A percentile compares a stretch with the other conserved stretches of the same genome.
Conservation (phyloP, 1,140 invertebrate genomes). For the Tetraneura akinire region DNA sequence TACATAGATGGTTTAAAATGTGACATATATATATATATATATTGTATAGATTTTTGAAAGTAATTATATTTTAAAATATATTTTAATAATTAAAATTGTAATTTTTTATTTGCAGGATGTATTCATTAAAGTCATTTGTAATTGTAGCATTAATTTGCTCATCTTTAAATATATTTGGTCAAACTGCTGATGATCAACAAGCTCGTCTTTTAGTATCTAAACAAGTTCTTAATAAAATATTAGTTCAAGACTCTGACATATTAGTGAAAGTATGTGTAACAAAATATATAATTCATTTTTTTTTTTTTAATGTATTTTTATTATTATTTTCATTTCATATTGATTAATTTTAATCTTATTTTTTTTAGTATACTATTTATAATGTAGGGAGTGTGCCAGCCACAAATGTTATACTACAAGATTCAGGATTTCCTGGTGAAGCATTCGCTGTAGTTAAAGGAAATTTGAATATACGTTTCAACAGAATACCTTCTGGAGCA, state of each 20-base stretch:
- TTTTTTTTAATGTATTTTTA: conserved; percentile 52
- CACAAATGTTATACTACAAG: conserved; percentile 82
- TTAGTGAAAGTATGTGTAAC: conserved; percentile 74
- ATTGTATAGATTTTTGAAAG: no score
- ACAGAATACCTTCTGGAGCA: conserved; percentile 85
- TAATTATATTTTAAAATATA: neutral
- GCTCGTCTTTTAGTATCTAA: conserved; percentile 80
- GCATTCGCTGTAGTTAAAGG: conserved; percentile 86
- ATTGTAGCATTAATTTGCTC: conserved; percentile 26
- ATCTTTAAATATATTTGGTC: neutral
- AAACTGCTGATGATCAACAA: conserved; percentile 69
- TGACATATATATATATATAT: no score
- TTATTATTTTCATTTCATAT: neutral
- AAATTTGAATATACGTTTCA: conserved; percentile 78
- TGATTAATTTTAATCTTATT: conserved; percentile 7
- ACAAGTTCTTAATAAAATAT: conserved; percentile 94
- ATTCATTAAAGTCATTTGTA: conserved; percentile 42
- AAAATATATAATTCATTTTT: neutral
- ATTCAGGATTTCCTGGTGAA: conserved; percentile 86
- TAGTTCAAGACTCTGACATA: conserved; percentile 98
- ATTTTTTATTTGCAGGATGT: conserved; percentile 36
- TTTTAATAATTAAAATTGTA: neutral
- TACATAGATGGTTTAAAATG: no score
- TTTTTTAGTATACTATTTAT: conserved; percentile 73
- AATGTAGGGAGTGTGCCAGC: conserved; percentile 86